These are phyloP conservation scores for Dipodomys spectabilis DNA, from an alignment of 2,113 vertebrate species.

Conservation along the genomic window DNA sequence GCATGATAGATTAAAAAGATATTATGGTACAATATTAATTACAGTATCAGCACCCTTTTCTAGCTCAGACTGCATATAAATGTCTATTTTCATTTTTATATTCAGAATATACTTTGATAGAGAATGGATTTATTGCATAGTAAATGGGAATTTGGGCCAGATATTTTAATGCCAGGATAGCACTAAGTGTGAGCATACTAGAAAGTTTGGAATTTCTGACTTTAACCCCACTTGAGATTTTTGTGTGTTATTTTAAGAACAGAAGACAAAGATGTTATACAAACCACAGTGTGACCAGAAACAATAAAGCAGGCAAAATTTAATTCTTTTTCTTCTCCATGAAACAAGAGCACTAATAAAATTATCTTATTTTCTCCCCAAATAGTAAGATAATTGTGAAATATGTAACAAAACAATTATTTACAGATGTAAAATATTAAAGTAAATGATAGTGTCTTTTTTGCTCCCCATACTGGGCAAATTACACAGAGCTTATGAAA, in stretches of 20 bases:
- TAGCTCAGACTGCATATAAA: constrained; percentile 68
- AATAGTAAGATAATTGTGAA: constrained; percentile 19
- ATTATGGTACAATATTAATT: constrained; percentile 83
- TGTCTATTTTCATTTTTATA: constrained; percentile 67
- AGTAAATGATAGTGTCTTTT: not conserved
- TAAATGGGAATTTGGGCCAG: constrained; percentile 37
- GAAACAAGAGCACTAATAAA: not conserved
- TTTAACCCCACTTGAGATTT: not conserved
- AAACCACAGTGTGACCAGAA: constrained; percentile 32
- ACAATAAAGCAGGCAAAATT: constrained; percentile 4
- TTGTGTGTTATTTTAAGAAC: constrained; percentile 6
- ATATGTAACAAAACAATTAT: not conserved
- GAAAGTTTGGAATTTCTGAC: constrained; percentile 48
- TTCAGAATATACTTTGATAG: constrained; percentile 67
- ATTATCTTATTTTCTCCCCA: not conserved
- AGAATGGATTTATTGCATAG: constrained; percentile 67
- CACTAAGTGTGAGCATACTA: not conserved
- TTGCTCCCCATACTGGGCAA: not conserved
- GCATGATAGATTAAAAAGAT: constrained; percentile 86
- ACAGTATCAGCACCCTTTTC: constrained; percentile 75
- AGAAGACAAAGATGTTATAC: not conserved
- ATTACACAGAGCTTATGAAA: not conserved
- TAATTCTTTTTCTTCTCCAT: not conserved
- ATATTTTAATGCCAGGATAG: constrained; percentile 44
- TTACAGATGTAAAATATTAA: constrained; percentile 23